Conservation (phyloP, 2,888 invertebrate genomes). For the Odontocerum albicorne region DNA sequence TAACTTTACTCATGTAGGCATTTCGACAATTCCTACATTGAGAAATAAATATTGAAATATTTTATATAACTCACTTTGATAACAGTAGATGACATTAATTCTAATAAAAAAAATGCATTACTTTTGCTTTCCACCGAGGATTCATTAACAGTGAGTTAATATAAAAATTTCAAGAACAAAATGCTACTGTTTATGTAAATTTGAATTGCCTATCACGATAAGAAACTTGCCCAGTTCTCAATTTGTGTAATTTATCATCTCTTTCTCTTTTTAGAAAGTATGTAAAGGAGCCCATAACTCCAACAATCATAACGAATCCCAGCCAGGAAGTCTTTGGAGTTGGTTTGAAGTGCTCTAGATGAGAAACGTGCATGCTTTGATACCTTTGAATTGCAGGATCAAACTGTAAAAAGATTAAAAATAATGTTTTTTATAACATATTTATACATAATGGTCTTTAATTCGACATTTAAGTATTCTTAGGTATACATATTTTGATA, state of each 20-base stretch:
- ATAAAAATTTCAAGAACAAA: not conserved
- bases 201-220: slow-evolving; percentile 75
- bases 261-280: slow-evolving; percentile 58
- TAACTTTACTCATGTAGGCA: too few species aligned
- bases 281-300: slow-evolving; percentile 59
- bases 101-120: too few species aligned
- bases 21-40: too few species aligned
- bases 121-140: too few species aligned
- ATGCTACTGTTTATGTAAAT: slow-evolving; percentile 47
- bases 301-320: slow-evolving; percentile 54
- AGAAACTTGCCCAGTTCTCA: slow-evolving; percentile 70
- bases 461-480: too few species aligned
- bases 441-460: too few species aligned
- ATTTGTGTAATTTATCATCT: slow-evolving; percentile 56
- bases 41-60: too few species aligned
- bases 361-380: slow-evolving; percentile 67
- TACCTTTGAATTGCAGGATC: slow-evolving; percentile 78
- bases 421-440: not conserved
- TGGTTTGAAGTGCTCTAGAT: slow-evolving; percentile 68
- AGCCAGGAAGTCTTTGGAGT: slow-evolving; percentile 58
- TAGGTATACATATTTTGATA: too few species aligned
- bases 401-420: slow-evolving; percentile 62
- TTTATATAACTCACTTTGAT: too few species aligned
- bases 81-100: too few species aligned
- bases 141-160: slow-evolving; percentile 6